These are phyloP conservation scores for Callopanchax toddi DNA, from an alignment of 2,113 vertebrate genomes.

Conservation along the genomic window DNA sequence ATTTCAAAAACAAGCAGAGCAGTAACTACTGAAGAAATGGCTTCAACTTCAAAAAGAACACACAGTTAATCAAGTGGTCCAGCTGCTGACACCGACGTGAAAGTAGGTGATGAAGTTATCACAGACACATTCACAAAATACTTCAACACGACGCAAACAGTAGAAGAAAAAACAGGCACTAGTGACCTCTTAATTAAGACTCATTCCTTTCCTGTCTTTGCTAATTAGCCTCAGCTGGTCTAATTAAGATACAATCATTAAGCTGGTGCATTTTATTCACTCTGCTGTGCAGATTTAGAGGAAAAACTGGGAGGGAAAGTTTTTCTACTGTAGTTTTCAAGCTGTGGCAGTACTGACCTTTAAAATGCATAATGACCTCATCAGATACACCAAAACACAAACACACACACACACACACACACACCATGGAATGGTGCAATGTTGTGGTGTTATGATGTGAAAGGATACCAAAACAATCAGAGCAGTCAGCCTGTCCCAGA, in stretches of 20 bases:
- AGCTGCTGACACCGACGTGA: background rate
- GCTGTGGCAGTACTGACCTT: slow-evolving; percentile 13
- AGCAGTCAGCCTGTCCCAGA: background rate
- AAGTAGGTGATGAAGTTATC: background rate
- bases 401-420: background rate
- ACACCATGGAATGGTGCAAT: no score
- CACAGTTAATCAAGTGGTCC: no score
- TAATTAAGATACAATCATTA: slow-evolving; percentile 64
- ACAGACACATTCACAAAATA: slow-evolving; percentile 8
- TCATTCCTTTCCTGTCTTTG: slow-evolving; percentile 50
- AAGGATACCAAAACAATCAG: background rate
- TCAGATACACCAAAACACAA: slow-evolving; percentile 1
- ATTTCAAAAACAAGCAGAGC: background rate
- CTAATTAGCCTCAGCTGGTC: slow-evolving; percentile 65
- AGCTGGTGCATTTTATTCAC: slow-evolving; percentile 38
- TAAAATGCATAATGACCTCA: slow-evolving; percentile 11
- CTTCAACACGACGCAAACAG: slow-evolving; percentile 7
- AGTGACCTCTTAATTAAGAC: slow-evolving; percentile 67
- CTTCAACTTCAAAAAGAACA: background rate
- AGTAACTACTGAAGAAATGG: background rate
- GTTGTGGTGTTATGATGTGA: background rate
- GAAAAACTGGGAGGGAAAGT: slow-evolving; percentile 22
- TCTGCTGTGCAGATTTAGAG: slow-evolving; percentile 7
- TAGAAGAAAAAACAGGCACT: slow-evolving; percentile 28
- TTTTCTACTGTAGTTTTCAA: slow-evolving; percentile 2